phyloP scores from a whole-genome alignment of 2,888 invertebrate genomes.

The Amphimallon solstitiale region DNA sequence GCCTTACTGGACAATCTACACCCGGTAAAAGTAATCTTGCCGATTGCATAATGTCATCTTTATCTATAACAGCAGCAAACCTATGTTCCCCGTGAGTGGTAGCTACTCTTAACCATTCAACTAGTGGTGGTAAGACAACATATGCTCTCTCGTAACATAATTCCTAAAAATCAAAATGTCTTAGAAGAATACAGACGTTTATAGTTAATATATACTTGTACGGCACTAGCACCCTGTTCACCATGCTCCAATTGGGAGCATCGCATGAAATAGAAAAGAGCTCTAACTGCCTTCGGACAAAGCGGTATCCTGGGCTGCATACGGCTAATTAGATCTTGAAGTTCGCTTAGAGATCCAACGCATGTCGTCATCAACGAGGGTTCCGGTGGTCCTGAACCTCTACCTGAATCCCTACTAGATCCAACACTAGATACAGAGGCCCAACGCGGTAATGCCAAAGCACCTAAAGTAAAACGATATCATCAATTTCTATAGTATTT shows the following conservation, averaged over 20 bases:
- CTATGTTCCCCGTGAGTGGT: constrained; percentile 85
- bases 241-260: constrained; percentile 79
- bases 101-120: constrained; percentile 90
- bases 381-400: constrained; percentile 66
- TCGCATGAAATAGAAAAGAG: constrained; percentile 91
- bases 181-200: neutral
- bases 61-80: constrained; percentile 76
- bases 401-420: constrained; percentile 63
- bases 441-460: constrained; percentile 86
- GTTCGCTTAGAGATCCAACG: constrained; percentile 83
- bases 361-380: constrained; percentile 86
- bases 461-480: constrained; percentile 73
- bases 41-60: constrained; percentile 89
- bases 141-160: constrained; percentile 89
- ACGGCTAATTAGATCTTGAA: constrained; percentile 78
- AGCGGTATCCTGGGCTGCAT: constrained; percentile 65
- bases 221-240: constrained; percentile 56
- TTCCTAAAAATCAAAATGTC: constrained; percentile 64
- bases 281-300: constrained; percentile 78
- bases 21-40: constrained; percentile 86
- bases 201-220: constrained; percentile 51
- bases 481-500: no score
- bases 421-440: constrained; percentile 64
- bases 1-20: constrained; percentile 87
- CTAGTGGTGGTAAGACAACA: constrained; percentile 86